Percentiles rank a stretch among this genome's conserved stretches.
These are phyloP conservation scores for Pelecanoides urinatrix DNA, from an alignment of 2,113 vertebrate species.

Conservation along the genomic window DNA sequence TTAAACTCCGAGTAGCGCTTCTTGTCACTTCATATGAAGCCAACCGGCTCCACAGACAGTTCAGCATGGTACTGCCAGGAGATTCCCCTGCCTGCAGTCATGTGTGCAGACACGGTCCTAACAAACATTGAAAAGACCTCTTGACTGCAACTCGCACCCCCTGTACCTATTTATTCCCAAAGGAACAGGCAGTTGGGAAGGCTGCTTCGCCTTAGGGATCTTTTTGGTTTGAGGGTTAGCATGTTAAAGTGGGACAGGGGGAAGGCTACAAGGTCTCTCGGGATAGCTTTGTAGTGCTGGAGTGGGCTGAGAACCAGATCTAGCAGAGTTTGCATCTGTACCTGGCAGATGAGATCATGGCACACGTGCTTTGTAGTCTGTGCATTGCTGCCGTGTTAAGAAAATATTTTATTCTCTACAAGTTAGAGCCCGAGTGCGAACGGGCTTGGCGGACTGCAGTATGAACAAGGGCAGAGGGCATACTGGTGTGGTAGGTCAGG, in stretches of 20 bases:
- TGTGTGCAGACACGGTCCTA: background rate
- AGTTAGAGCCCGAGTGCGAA: background rate
- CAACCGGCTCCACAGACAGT: background rate
- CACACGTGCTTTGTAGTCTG: background rate
- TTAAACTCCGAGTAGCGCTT: background rate
- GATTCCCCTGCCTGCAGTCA: background rate
- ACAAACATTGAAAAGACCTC: background rate
- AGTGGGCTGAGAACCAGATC: background rate
- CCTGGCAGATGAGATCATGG: background rate
- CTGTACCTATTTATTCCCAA: background rate
- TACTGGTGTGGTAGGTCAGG: background rate
- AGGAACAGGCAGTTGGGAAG: background rate
- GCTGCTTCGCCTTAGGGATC: background rate
- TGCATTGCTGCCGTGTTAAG: background rate
- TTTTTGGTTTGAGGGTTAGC: background rate
- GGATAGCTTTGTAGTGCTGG: background rate
- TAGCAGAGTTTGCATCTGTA: rapidly evolving
- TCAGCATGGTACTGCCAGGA: background rate
- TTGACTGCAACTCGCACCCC: background rate
- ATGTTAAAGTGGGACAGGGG: background rate
- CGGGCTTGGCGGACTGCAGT: background rate
- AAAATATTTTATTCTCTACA: background rate
- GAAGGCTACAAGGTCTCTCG: rapidly evolving
- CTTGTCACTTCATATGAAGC: background rate
- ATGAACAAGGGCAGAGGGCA: rapidly evolving